These are phyloP conservation scores for Adelphocoris suturalis DNA, from an alignment of 2,888 invertebrate species.

Conservation along the genomic window DNA sequence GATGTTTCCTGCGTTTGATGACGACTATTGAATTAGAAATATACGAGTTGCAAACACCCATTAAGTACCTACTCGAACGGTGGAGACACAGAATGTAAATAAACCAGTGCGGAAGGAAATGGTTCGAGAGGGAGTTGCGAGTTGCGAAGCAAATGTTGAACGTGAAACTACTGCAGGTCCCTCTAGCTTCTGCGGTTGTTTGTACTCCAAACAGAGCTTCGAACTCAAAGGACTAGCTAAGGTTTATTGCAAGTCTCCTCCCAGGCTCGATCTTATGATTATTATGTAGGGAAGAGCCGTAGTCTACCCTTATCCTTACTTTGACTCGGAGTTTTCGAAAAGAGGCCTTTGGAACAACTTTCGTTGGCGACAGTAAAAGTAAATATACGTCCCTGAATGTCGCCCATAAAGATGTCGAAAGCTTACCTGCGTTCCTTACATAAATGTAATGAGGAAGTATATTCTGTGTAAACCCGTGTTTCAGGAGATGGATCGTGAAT, in stretches of 20 bases:
- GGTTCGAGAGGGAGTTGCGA: neutral
- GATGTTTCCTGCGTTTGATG: too few relatives aligned
- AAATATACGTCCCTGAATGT: neutral
- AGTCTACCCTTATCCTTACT: neutral
- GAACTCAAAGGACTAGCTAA: constrained; percentile 39
- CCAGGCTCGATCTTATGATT: constrained; percentile 3
- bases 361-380: constrained; percentile 25
- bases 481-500: neutral
- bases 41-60: neutral
- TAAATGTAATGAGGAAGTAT: neutral
- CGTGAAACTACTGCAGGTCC: neutral
- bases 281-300: constrained; percentile 22
- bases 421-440: neutral
- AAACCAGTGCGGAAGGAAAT: constrained; percentile 12
- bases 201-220: constrained; percentile 23
- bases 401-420: neutral
- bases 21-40: neutral
- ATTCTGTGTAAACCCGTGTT: neutral
- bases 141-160: neutral
- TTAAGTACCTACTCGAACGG: too few relatives aligned
- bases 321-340: neutral
- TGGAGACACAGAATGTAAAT: neutral
- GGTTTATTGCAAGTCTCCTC: constrained; percentile 17
- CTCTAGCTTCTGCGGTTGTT: constrained; percentile 6
- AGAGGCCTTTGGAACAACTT: constrained; percentile 21